Evolutionary conservation across 2,797 vertebrate species (phyloP).

Genomic region (Loris lydekkerianus): DNA sequence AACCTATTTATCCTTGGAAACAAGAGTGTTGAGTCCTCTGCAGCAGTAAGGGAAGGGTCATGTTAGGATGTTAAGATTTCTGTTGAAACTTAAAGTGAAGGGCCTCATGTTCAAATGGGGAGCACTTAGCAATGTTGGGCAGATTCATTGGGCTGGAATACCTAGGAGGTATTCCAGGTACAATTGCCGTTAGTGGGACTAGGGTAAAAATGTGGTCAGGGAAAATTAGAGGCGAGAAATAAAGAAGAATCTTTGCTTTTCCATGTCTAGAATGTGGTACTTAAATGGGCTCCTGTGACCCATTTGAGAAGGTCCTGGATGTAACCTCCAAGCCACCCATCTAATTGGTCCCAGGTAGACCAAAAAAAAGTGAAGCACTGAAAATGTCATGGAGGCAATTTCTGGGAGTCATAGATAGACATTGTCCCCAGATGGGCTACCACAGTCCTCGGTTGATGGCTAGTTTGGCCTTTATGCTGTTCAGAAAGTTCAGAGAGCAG

Average conservation of each 20-base stretch:
- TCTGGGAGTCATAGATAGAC: neutral
- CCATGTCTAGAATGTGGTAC: neutral
- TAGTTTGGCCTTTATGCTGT: neutral
- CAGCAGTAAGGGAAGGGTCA: neutral
- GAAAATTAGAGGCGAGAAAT: constrained; percentile 5
- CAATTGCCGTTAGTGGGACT: neutral
- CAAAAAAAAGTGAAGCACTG: neutral
- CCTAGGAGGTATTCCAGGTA: neutral
- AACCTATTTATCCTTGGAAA: neutral
- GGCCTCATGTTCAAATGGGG: neutral
- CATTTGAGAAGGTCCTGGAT: constrained; percentile 13
- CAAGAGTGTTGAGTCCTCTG: neutral
- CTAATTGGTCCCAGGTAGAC: neutral
- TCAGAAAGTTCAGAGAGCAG: neutral
- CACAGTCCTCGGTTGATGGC: neutral
- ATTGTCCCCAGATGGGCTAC: neutral
- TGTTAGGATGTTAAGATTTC: constrained; percentile 12
- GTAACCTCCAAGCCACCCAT: neutral
- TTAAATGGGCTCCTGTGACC: neutral
- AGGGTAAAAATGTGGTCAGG: neutral
- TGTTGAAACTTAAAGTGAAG: constrained; percentile 6
- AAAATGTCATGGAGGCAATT: neutral
- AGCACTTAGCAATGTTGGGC: neutral
- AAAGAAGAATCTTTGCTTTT: neutral
- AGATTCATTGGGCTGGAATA: neutral